Percentiles rank a stretch among this genome's conserved stretches.
phyloP scores from a whole-genome alignment of 1,140 invertebrate species.

The Olivierus martensii region DNA sequence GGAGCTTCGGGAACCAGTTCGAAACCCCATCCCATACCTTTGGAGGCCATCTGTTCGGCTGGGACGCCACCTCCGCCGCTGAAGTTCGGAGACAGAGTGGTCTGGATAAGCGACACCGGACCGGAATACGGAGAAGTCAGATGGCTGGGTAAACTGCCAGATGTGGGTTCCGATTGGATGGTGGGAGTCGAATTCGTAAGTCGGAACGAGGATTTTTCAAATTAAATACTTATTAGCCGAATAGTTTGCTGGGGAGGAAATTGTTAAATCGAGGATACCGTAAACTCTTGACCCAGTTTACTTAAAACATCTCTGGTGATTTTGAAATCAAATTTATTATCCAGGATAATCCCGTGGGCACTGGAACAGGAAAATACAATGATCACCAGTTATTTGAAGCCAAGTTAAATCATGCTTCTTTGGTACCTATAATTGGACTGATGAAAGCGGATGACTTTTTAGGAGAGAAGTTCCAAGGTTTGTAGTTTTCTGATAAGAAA shows the following conservation, averaged over 20 bases:
- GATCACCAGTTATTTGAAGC: constrained; percentile 38
- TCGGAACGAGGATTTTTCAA: constrained; percentile 14
- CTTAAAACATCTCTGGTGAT: no score
- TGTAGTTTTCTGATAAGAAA: not conserved
- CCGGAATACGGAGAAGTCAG: constrained; percentile 36
- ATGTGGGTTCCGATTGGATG: constrained; percentile 35
- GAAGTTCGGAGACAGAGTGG: constrained; percentile 35
- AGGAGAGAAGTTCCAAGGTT: constrained; percentile 11
- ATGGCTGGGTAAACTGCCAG: constrained; percentile 41
- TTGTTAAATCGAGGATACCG: no score
- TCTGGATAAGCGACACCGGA: constrained; percentile 40
- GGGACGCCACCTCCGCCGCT: constrained; percentile 24
- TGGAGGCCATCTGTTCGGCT: constrained; percentile 14
- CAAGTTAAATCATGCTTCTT: constrained; percentile 38
- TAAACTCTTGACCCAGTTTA: no score
- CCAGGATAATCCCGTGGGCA: constrained; percentile 37
- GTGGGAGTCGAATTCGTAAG: constrained; percentile 45
- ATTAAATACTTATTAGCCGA: no score
- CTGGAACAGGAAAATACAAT: constrained; percentile 37
- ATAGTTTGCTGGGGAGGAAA: no score
- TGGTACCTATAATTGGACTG: constrained; percentile 40
- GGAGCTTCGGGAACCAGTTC: constrained; percentile 5
- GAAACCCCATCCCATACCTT: constrained; percentile 13
- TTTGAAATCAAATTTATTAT: not conserved
- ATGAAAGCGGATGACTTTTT: constrained; percentile 36